Base-by-base conservation (phyloP, 2,113 vertebrate genomes). In the Junco hyemalis region DNA sequence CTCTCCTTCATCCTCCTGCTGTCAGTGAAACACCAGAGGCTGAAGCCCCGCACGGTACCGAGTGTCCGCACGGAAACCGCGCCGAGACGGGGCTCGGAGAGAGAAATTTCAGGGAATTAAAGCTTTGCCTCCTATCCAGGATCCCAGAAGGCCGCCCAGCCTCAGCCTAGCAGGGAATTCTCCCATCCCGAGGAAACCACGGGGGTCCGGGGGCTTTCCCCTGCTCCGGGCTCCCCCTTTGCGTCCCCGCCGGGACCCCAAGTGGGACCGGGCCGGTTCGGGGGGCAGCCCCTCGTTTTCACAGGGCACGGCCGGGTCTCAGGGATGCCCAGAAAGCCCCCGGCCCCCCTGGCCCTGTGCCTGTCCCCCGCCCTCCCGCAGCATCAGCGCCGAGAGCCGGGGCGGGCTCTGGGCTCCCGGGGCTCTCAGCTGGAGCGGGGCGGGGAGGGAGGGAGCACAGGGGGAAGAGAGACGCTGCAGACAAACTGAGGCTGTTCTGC, bases 401-500 rank as follows among this genome's bases (percentile, higher is more conserved):
- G 63, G 33, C 23, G 71, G 69, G 69, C 57, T 86, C 44, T 4
- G 88, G 56, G 80, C 66, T 92, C 53, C 83, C 53, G 92, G 80
- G 96, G 91, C 86, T 97, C 84, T 66, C 51, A 72, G 90, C 90
- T 84, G 81, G 84, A 86, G 86, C 23, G 74, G 81, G 86, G 45
- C 73, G 63, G 83, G 44, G 71, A 79, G 70, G 64, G 95, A 59
- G 80, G 72, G 74, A 95, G 71, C 40, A 84, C 79, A 88, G 95
- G 94, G 92, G 86, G 80, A 91, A 38, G 91, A 96, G 96, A 97
- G 97, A 97, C 86, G 93, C 89, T 80, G 97, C 97, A 98, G 98
- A 98, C 98, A 96, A 97, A 98, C 98, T 96, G 94, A 98, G 98
- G 97, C 97, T 98, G 98, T 98, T 96, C 95, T 81, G 96, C 97